Evolutionary conservation across 2,113 vertebrate species (phyloP), one percentile per base, ranked within the genome.

Genomic region (Hippocampus abdominalis): DNA sequence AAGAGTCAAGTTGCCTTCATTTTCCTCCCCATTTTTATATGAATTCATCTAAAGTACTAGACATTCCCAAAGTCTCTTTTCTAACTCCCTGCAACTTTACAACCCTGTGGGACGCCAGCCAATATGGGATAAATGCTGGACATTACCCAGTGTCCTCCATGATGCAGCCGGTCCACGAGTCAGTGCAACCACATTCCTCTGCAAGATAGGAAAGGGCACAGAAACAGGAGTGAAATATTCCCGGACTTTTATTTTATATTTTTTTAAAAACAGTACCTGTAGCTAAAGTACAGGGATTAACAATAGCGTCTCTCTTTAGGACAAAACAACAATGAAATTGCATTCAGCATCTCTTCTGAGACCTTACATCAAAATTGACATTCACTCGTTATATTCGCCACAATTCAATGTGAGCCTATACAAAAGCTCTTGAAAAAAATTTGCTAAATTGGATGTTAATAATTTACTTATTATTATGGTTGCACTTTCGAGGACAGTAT

Each of bases 61-160:
- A 60, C 27, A 60, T 32, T 60, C 57, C 16, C 57, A 60, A 53
- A 9, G 57, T 32, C 54, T 15, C 57, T 8, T 60, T 60, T 60
- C 57, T 4, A 60, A 32, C 57, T 63, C 11, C 18, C 36, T 64
- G 21, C 11, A 15, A 44, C 12, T 25, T 42, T 46, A 15, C n/a
- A 64, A 25, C 23, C 16, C 23, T 8, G 44, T 44, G 21, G 21
- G 39, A 42, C 12, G 25, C 32, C 39, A 44, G 21, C 39, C 11
- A 64, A 64, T 25, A 23, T 4, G 44, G 62, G 7, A 44, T 44
- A 20, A 32, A 53, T 68, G 18, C 64, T 67, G 39, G 64, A 69
- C 83, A 78, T 85, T 94, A 98, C 96, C 96, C 96, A 0, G 94
- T 96, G 86, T 98, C 96, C 81, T 98, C 96, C 96, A 98, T 98